These are phyloP conservation scores for Heliconius cydno DNA, from an alignment of 2,888 invertebrate species.

Conservation along the genomic window DNA sequence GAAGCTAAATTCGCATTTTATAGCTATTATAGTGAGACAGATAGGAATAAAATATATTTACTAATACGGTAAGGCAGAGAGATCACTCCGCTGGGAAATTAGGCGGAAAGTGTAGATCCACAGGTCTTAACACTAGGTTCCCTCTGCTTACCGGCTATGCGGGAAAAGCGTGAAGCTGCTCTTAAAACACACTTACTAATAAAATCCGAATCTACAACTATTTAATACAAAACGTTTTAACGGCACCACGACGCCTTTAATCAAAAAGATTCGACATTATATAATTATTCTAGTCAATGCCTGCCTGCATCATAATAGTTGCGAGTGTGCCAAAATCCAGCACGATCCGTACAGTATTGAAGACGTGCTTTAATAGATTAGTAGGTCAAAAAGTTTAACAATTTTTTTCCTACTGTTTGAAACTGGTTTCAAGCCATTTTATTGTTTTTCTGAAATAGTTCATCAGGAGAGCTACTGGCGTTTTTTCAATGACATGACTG, in stretches of 20 bases:
- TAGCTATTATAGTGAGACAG: no score
- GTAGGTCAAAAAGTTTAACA: not conserved
- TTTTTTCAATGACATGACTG: not conserved
- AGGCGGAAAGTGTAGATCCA: not conserved
- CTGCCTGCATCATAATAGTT: constrained; percentile 2
- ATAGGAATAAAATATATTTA: no score
- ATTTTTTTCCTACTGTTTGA: not conserved
- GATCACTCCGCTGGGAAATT: no score
- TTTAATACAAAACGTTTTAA: not conserved
- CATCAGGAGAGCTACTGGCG: not conserved
- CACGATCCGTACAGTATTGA: not conserved
- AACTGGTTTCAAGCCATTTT: not conserved
- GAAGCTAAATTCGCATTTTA: not conserved
- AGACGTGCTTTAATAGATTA: constrained; percentile 4
- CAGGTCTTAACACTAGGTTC: not conserved
- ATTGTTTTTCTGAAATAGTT: not conserved
- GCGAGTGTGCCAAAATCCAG: not conserved
- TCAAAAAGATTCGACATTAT: not conserved
- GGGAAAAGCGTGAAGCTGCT: not conserved
- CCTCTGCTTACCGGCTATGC: not conserved
- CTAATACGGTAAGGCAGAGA: no score
- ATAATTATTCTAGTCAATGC: not conserved
- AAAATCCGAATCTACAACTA: not conserved
- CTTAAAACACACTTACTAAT: not conserved
- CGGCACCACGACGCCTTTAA: not conserved